phyloP scores from a whole-genome alignment of 2,113 vertebrate species.

The Hydrolagus affinis region DNA sequence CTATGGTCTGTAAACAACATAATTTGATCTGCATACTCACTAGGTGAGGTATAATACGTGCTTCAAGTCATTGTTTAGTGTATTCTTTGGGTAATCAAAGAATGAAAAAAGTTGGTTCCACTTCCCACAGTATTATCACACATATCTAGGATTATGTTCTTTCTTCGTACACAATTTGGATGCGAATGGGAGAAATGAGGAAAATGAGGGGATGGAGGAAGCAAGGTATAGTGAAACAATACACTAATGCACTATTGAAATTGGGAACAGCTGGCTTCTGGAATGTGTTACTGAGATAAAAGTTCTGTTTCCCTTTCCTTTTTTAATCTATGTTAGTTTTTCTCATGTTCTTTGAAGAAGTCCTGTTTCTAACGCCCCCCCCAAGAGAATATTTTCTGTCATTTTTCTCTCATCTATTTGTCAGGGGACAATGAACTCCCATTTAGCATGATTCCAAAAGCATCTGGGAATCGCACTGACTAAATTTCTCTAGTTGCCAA shows the following conservation, averaged over 20 bases:
- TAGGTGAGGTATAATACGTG: not conserved
- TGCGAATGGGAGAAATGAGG: not conserved
- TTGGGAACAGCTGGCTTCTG: not conserved
- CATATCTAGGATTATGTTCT: not conserved
- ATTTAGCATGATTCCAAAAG: not conserved
- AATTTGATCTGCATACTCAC: no score
- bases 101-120: not conserved
- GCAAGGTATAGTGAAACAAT: conserved; percentile 7
- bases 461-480: not conserved
- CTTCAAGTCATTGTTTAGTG: not conserved
- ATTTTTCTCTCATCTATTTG: not conserved
- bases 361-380: not conserved
- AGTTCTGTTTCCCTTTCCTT: not conserved
- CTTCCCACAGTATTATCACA: not conserved
- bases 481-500: no score
- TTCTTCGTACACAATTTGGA: conserved; percentile 7
- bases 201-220: not conserved
- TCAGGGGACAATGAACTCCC: not conserved
- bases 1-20: no score
- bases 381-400: not conserved
- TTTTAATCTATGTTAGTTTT: not conserved
- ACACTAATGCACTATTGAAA: not conserved
- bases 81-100: not conserved
- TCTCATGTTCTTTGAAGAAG: no score
- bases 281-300: not conserved